Evolutionary conservation across 1,140 invertebrate genomes (phyloP).

Genomic region (Drosophila willistoni): DNA sequence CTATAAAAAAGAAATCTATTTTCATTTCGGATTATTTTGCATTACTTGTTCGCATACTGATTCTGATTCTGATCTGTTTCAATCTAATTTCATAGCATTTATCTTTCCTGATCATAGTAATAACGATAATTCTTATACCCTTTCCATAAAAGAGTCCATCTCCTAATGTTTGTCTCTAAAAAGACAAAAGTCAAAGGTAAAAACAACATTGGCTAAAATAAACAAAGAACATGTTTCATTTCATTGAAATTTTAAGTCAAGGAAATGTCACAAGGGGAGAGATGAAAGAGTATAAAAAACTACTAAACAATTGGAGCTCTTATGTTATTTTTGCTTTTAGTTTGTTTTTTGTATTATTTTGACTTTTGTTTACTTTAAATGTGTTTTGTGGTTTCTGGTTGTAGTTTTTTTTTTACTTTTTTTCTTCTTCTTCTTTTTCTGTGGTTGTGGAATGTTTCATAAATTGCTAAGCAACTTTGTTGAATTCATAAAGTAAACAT

Average conservation of each 20-base stretch:
- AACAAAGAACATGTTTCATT: background rate
- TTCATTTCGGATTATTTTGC: slow-evolving; percentile 11
- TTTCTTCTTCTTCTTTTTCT: background rate
- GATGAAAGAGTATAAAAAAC: slow-evolving; percentile 1
- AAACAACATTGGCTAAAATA: too few species aligned
- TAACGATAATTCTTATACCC: background rate
- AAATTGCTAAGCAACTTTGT: slow-evolving; percentile 37
- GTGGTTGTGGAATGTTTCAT: slow-evolving; percentile 35
- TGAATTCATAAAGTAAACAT: slow-evolving; percentile 6
- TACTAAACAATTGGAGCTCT: background rate
- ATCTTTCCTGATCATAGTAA: background rate
- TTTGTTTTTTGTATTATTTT: background rate
- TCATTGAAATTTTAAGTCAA: background rate
- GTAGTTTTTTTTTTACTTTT: background rate
- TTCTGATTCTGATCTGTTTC: slow-evolving; percentile 40
- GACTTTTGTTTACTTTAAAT: slow-evolving; percentile 1
- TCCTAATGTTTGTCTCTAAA: background rate
- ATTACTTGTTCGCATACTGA: slow-evolving; percentile 44
- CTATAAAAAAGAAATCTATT: slow-evolving; percentile 46
- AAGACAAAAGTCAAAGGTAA: too few species aligned
- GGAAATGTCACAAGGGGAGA: too few species aligned
- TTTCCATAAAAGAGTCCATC: background rate
- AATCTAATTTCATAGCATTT: slow-evolving; percentile 14
- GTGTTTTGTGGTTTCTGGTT: background rate
- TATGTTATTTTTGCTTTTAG: background rate